Evolutionary conservation across 1,140 invertebrate species (phyloP), one percentile per base, ranked within the genome.

Genomic region (Phenacoccus solenopsis): DNA sequence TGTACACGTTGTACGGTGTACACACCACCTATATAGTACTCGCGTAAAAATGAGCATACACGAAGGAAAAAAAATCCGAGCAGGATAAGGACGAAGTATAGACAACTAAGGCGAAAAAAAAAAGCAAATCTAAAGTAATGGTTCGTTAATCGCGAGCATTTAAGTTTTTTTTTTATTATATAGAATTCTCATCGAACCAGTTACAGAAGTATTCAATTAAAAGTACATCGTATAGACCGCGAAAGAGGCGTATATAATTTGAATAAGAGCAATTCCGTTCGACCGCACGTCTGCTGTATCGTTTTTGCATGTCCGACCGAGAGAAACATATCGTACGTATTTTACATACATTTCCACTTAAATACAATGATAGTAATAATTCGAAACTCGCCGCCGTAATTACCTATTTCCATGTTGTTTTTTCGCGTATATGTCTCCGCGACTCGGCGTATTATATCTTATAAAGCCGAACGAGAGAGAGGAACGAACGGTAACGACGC

Each of bases 141-240:
- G 59, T 64, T 64, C 59, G 59, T 64, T 64, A 64, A 64, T 64
- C 59, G 59, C 59, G 59, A 64, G 59, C 59, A 64, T 64, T 64
- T 64, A 64, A 64, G 59, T 64, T 64, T 24, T 64, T 64, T 24
- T 27, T 64, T 64, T 64, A 64, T 64, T 64, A 64, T 20, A 25
- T 64, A 64, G 59, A 64, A 64, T 64, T 64, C 59, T 64, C 59
- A 64, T 64, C 59, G 59, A 64, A 64, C 59, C 59, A 64, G 59
- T 64, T 64, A 64, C 59, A 64, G 59, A 64, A 64, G 59, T 64
- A 64, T 64, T 64, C 59, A 64, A 64, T 64, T 64, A 64, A 64
- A 64, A 64, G 59, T 25, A 64, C 59, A 64, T 64, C 59, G 59
- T 25, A 64, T 16, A 64, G 3, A 64, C 22, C 59, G 59, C 59